Evolutionary conservation across 1,140 invertebrate species (phyloP), one percentile per base, ranked within the genome.

Genomic region (Cydia fagiglandana): DNA sequence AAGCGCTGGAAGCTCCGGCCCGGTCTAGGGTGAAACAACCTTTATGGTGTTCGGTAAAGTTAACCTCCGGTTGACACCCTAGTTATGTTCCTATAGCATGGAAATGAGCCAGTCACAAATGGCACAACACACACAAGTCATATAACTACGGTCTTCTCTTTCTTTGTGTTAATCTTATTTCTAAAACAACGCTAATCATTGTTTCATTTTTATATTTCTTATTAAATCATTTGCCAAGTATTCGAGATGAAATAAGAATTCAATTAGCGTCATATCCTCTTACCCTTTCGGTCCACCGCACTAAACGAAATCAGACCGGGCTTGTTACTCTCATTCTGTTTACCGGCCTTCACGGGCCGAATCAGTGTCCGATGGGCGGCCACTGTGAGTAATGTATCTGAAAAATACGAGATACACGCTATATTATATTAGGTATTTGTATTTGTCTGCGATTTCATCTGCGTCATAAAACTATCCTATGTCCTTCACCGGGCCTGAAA

Each of bases 271-370:
- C 61, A 75, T 45, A 10, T 50, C 15, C n/a, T 45, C 38, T 10
- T 28, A 20, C 56, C 20, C 56, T 61, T 12, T 61, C 20, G 20
- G 15, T n/a, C 20, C 7, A 12, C 56, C 56, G 66, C 66, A 45
- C 34, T 70, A 41, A 70, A 70, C 66, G 15, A 24, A 41, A 70
- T 70, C 34, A 38, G 20, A 20, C 34, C 13, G n/a, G 34, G 4
- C 66, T 70, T 38, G 66, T 45, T 70, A 70, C 66, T 12, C 66
- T 30, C n/a, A 68, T 68, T 17, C 34, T 38, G 17, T 70, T 66
- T 41, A n/a, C 10, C 66, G 66, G 66, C 10, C 38, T 66, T 41
- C 34, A 38, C 66, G 66, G 66, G 66, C 45, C 66, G 66, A 41
- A 70, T 70, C 66, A 70, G 66, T 10, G 56, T 61, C 56, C 17